Evolutionary conservation across 2,113 vertebrate genomes (phyloP), one percentile per base, ranked within the genome.

Genomic region (Globicephala melas): DNA sequence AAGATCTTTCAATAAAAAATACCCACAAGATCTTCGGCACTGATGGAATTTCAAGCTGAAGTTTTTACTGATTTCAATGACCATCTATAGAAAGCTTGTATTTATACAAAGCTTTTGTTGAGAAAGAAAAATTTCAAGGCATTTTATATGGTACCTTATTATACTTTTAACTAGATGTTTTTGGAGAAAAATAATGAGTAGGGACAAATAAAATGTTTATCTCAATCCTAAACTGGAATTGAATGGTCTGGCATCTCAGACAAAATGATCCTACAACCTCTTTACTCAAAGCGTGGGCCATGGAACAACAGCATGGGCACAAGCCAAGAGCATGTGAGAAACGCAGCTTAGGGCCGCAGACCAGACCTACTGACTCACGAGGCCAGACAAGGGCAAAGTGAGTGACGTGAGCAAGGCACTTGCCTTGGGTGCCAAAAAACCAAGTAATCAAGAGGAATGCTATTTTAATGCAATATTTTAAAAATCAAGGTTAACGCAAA

Each of bases 1-100:
- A 96, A 93, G 15, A 50, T 95, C 96, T 96, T 98, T 98, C 96
- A 98, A 97, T 97, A 94, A 77, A 71, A 98, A 94, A 94, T 96
- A 97, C 85, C 79, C n/a, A 94, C 50, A 87, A 97, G 96, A 87
- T 95, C 23, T 96, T 41, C 38, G 31, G 83, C 21, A 88, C 33
- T 94, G 50, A 83, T 76, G 81, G 79, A 96, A 76, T 96, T 77
- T 73, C 79, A 71, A 71, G 38, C 5, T 95, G 25, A 80, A 79
- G 33, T 85, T 90, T 95, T 89, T 80, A 80, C 60, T 81, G 58
- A 74, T 90, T 91, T 91, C 25, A 44, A 0, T 74, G 67, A 81
- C 60, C 7, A 47, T 41, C 28, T 68, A 58, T 5, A 89, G 26
- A 4, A 62, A 41, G 36, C 44, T 80, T 21, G 41, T 67, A 74